Base-by-base conservation (phyloP, 2,888 invertebrate species). In the Dynastes tityus region DNA sequence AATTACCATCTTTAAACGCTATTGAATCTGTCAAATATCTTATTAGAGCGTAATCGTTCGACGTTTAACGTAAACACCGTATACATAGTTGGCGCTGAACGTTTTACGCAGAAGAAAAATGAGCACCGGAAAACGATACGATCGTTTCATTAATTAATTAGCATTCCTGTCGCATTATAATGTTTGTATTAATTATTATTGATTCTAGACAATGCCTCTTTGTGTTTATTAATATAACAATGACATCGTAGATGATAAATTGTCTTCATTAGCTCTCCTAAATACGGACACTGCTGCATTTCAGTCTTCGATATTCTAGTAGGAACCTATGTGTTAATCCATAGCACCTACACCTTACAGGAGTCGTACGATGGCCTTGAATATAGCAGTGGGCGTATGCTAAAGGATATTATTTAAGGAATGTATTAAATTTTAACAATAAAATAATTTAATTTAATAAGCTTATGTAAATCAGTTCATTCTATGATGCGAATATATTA, bases 151-250 rank as follows among this genome's bases (percentile, higher is more conserved):
- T 45, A 8, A 45, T 11, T 45, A 45, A 45, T 45, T 11, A 45
- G 11, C 45, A 45, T 45, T 45, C 45, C 11, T 45, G 45, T 11
- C 45, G 45, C 45, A 45, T 45, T 45, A 55, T 22, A 22, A 55
- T n/a, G n/a, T 55, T 6, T 16, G 22, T 6, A 55, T 55, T 22
- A 22, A 55, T 55, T 55, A 55, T 16, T 55, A 55, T 45, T 45
- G 45, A 55, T 55, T 22, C n/a, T 22, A 55, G 55, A 55, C 55
- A 55, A 55, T 55, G 55, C 55, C 6, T 16, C 55, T 55, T 55
- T 55, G 55, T 55, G 45, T 45, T 45, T 55, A 55, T 55, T 55
- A 16, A 55, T 16, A 55, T 55, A 55, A 55, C 55, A 55, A 55
- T 55, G 55, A 55, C 55, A 55, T 13, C n/a, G 45, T 55, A 2